Percentiles rank a stretch among this genome's conserved stretches.
Conservation (phyloP, 2,888 invertebrate genomes). For the Drosophila villosipedis region DNA sequence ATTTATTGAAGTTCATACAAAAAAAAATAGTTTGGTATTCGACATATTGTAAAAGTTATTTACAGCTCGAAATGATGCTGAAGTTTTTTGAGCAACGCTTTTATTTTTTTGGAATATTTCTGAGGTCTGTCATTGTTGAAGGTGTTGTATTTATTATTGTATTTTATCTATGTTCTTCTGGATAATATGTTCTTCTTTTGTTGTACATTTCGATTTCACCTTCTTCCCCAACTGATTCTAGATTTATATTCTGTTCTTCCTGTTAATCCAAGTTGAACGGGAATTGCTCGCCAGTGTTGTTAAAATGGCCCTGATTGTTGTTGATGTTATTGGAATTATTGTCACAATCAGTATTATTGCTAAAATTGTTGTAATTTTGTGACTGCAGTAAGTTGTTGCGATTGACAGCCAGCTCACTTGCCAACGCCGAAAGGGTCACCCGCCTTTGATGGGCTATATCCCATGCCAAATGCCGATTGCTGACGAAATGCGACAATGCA, state of each 20-base stretch:
- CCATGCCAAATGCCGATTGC: neutral
- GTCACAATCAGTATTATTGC: neutral
- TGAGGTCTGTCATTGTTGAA: no score
- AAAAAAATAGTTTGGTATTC: neutral
- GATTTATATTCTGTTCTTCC: neutral
- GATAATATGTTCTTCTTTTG: neutral
- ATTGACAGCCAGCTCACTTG: neutral
- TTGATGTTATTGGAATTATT: neutral
- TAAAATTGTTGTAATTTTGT: neutral
- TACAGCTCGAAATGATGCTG: neutral
- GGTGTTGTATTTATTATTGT: no score
- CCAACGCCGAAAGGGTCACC: neutral
- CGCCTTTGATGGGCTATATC: neutral
- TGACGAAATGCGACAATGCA: neutral
- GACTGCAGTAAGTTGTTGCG: neutral
- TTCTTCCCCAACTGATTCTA: neutral
- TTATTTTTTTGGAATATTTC: neutral
- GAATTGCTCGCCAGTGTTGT: neutral
- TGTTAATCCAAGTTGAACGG: neutral
- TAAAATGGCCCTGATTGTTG: neutral
- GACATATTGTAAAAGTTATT: neutral
- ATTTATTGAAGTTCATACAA: neutral
- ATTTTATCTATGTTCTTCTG: no score
- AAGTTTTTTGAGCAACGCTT: neutral
- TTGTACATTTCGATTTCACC: neutral